Evolutionary conservation across 2,113 vertebrate species (phyloP).

Genomic region (Cepphus grylle): DNA sequence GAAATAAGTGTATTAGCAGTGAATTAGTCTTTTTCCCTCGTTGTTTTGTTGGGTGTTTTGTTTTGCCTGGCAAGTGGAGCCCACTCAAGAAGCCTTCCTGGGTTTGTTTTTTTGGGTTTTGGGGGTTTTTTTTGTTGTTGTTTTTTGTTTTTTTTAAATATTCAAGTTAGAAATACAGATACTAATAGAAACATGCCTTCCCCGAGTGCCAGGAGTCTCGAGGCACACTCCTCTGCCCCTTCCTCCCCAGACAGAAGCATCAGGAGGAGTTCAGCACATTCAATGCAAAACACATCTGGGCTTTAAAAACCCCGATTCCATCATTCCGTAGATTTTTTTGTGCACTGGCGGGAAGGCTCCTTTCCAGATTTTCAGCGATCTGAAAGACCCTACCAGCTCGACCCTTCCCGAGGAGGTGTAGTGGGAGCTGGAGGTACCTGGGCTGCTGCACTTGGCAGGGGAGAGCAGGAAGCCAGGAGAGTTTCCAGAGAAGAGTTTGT

Average conservation of each 20-base stretch:
- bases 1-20: background rate
- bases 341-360: background rate
- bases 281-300: background rate
- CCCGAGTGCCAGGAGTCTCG: background rate
- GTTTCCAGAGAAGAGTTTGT: background rate
- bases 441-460: background rate
- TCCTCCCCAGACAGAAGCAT: background rate
- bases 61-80: background rate
- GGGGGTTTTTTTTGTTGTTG: no score
- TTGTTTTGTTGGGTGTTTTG: background rate
- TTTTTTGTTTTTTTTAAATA: background rate
- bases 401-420: background rate
- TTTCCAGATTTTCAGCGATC: background rate
- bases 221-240: background rate
- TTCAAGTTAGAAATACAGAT: background rate
- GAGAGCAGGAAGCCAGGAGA: background rate
- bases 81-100: background rate
- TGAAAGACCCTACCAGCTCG: background rate
- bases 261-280: background rate
- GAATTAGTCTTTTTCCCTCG: background rate
- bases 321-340: background rate
- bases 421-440: background rate
- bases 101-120: background rate
- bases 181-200: background rate
- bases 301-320: background rate